Base-by-base conservation (phyloP, 2,113 vertebrate species). In the Nibea albiflora region DNA sequence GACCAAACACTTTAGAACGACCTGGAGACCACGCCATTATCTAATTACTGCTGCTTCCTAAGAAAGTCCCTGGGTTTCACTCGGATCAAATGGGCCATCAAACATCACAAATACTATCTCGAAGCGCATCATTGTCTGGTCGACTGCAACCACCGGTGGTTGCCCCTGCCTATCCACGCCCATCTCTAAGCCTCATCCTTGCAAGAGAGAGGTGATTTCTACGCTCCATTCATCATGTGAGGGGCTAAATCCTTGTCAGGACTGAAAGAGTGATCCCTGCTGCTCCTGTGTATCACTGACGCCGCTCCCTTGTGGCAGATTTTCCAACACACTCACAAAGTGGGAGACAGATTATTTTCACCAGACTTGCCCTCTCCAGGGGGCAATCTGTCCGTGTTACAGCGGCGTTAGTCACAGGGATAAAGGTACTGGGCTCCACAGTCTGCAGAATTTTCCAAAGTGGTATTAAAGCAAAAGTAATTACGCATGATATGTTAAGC, bases 341-440 rank as follows among this genome's bases (percentile, higher is more conserved):
- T 80, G 53, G 70, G 78, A 87, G 90, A 92, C 87, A 76, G 78
- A 91, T 92, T 80, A 90, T 90, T 88, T 90, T 90, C 63, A 80
- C 76, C 84, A 85, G 83, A 89, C 83, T 90, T 87, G 42, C 72
- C 61, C 81, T 82, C 85, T 91, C 86, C 60, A 42, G 88, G 88
- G 88, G 74, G 63, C 70, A 78, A 89, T 94, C 85, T 76, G 81
- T 88, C 85, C 85, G 75, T 60, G 76, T 89, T 91, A 88, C 57
- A 81, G 69, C 70, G 74, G 80, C n/a, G 47, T 89, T 88, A 91
- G 86, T 92, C 83, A 85, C 83, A 76, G 14, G 76, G 72, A 87
- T 89, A 77, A 83, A 83, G 74, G 74, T 63, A 84, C 57, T 64
- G 39, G 28, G 50, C 76, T 80, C 60, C 16, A 63, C 56, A 78